These are phyloP conservation scores for Odontocolon sp. DNA, from an alignment of 2,888 invertebrate species.

Conservation along the genomic window DNA sequence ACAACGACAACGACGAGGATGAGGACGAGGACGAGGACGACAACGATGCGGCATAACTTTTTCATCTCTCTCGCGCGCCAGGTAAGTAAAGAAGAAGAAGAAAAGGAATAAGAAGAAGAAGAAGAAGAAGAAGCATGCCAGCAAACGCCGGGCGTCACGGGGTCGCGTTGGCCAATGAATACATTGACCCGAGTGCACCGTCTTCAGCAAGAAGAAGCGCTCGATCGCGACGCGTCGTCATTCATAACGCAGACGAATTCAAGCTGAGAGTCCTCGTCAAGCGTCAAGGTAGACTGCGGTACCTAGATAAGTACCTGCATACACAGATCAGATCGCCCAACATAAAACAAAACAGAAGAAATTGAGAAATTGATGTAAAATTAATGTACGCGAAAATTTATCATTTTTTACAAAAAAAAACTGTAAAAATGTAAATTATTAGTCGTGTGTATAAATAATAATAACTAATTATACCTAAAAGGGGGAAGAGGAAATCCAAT, in stretches of 20 bases:
- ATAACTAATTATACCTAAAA: too few species aligned
- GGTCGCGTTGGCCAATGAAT: conserved; percentile 72
- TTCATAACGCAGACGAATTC: conserved; percentile 30
- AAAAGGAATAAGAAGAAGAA: background rate
- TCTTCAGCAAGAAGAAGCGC: conserved; percentile 27
- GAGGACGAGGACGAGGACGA: conserved; percentile 11
- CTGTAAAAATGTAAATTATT: too few species aligned
- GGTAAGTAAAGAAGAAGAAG: background rate
- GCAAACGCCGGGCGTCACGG: conserved; percentile 61
- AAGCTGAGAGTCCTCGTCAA: conserved; percentile 2
- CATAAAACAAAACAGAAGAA: background rate
- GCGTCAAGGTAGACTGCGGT: too few species aligned
- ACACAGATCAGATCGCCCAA: too few species aligned
- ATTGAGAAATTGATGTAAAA: too few species aligned
- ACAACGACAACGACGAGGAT: conserved; percentile 14
- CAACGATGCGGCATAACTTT: conserved; percentile 35
- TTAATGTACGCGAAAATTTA: too few species aligned
- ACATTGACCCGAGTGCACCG: conserved; percentile 70
- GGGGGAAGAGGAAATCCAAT: conserved; percentile 14
- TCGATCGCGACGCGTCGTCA: conserved; percentile 27
- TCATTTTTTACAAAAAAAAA: too few species aligned
- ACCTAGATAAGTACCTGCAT: too few species aligned
- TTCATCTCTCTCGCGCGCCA: background rate
- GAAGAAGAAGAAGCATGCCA: conserved; percentile 39
- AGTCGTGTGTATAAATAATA: too few species aligned